A percentile compares a stretch with the other conserved stretches of the same genome.
Conservation (phyloP, 1,140 invertebrate genomes). For the Anadara kagoshimensis region DNA sequence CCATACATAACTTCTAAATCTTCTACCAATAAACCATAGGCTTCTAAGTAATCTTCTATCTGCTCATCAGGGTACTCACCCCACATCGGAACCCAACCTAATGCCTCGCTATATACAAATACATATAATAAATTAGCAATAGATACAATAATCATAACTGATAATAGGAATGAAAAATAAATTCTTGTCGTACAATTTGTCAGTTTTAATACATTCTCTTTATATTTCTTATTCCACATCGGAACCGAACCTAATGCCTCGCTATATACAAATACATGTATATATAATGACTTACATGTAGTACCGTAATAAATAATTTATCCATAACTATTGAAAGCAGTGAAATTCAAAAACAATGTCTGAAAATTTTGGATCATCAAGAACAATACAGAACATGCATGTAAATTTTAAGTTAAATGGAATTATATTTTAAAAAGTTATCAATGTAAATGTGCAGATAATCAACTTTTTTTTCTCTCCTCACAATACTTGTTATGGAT, state of each 20-base stretch:
- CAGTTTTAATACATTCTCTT: background rate
- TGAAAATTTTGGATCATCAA: no score
- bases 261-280: constrained; percentile 13
- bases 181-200: background rate
- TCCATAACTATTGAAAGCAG: no score
- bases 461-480: no score
- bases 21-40: constrained; percentile 68
- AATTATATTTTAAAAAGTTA: no score
- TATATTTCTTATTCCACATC: constrained; percentile 57
- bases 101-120: constrained; percentile 28
- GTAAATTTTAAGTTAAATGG: no score
- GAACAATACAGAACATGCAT: no score
- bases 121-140: background rate
- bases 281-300: no score
- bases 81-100: constrained; percentile 72
- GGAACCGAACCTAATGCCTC: constrained; percentile 69
- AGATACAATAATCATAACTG: background rate
- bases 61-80: constrained; percentile 67
- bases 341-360: no score
- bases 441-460: no score
- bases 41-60: constrained; percentile 64
- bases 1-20: constrained; percentile 71
- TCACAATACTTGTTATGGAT: no score
- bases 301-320: no score
- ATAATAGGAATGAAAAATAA: background rate